Evolutionary conservation across 2,797 vertebrate species (phyloP).

Genomic region (Sebastes steindachneri): DNA sequence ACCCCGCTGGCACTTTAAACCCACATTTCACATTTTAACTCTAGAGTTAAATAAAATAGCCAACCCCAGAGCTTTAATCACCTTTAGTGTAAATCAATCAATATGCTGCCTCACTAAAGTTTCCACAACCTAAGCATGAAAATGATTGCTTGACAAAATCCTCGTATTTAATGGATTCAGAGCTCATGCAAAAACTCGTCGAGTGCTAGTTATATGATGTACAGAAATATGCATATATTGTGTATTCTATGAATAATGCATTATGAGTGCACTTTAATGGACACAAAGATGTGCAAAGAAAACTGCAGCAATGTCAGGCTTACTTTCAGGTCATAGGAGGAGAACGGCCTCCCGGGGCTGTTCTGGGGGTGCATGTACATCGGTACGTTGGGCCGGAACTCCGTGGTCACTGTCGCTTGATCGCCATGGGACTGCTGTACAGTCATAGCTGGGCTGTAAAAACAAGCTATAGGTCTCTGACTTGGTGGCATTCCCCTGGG

Average conservation of each 20-base stretch:
- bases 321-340: constrained; percentile 92
- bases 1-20: constrained; percentile 48
- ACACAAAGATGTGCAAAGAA: constrained; percentile 12
- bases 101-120: constrained; percentile 1
- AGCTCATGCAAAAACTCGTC: constrained; percentile 34
- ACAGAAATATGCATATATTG: constrained; percentile 35
- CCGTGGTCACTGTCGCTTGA: constrained; percentile 55
- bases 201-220: constrained; percentile 26
- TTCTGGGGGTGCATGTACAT: constrained; percentile 89
- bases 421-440: constrained; percentile 78
- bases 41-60: constrained; percentile 46
- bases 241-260: constrained; percentile 46
- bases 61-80: constrained; percentile 53
- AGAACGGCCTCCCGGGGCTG: constrained; percentile 86
- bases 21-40: constrained; percentile 64
- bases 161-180: constrained; percentile 26
- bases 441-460: constrained; percentile 80
- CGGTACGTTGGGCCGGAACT: constrained; percentile 82
- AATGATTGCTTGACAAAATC: constrained; percentile 27
- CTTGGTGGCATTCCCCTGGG: constrained; percentile 78
- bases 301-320: constrained; percentile 9
- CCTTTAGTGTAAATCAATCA: constrained; percentile 38
- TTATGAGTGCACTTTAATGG: constrained; percentile 11
- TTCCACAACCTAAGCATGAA: constrained; percentile 28
- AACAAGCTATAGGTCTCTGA: constrained; percentile 89